Evolutionary conservation across 2,888 invertebrate genomes (phyloP).

Genomic region (Volucella bombylans): DNA sequence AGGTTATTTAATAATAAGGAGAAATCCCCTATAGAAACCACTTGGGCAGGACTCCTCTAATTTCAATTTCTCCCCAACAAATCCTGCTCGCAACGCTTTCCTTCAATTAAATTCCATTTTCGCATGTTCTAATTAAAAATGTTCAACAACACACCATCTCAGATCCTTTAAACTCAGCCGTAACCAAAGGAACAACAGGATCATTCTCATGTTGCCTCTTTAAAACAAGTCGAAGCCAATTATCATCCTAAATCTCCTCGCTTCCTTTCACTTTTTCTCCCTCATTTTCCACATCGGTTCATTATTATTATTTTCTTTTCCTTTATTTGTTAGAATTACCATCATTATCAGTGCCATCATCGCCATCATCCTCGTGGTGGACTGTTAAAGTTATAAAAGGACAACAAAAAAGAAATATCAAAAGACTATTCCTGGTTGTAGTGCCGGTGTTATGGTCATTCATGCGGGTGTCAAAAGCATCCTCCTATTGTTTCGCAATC

Average conservation of each 20-base stretch:
- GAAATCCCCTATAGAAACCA: no score
- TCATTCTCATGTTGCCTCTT: not conserved
- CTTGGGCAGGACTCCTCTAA: no score
- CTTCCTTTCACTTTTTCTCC: not conserved
- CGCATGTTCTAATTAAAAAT: slow-evolving; percentile 30
- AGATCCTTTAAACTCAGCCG: not conserved
- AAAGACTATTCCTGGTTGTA: slow-evolving; percentile 31
- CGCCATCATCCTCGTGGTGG: slow-evolving; percentile 20
- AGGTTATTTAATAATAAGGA: no score
- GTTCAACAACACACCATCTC: not conserved
- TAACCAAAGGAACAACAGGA: slow-evolving; percentile 6
- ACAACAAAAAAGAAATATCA: slow-evolving; percentile 26
- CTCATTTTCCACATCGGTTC: slow-evolving; percentile 25
- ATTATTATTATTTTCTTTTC: not conserved
- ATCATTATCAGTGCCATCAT: slow-evolving; percentile 12
- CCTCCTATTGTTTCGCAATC: slow-evolving; percentile 34
- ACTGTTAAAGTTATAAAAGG: slow-evolving; percentile 37
- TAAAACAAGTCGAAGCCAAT: slow-evolving; percentile 43
- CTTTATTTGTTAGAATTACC: slow-evolving; percentile 17
- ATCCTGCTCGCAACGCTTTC: no score
- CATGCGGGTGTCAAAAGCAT: slow-evolving; percentile 39
- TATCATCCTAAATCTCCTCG: slow-evolving; percentile 8
- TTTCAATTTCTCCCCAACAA: not conserved
- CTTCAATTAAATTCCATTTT: slow-evolving; percentile 1
- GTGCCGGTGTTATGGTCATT: slow-evolving; percentile 42